Conservation (phyloP, 2,888 invertebrate genomes). For the Leptodirus hochenwartii region DNA sequence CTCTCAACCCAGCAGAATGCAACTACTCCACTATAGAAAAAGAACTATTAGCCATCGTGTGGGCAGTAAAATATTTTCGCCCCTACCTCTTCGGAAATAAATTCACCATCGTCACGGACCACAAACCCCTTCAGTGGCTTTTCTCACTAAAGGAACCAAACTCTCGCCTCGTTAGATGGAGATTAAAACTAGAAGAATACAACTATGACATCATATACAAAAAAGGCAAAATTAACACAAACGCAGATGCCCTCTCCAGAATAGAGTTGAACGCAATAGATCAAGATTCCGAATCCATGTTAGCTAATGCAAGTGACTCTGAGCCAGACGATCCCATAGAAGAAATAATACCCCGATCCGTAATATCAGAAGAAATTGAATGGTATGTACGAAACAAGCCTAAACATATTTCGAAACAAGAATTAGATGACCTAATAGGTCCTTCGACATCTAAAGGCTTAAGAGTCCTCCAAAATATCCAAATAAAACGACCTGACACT, state of each 20-base stretch:
- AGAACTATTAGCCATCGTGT: conserved; percentile 19
- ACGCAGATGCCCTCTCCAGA: conserved; percentile 18
- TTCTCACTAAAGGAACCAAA: conserved; percentile 17
- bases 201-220: conserved; percentile 19
- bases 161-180: conserved; percentile 17
- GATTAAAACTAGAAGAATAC: conserved; percentile 18
- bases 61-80: conserved; percentile 16
- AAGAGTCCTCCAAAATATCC: no score
- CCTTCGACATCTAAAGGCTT: no score
- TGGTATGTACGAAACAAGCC: no score
- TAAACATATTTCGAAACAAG: no score
- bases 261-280: no score
- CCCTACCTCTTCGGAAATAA: conserved; percentile 19
- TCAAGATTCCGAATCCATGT: no score
- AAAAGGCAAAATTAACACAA: conserved; percentile 16
- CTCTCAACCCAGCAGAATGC: conserved; percentile 16
- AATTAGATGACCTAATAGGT: no score
- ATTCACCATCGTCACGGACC: conserved; percentile 20
- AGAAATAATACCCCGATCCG: no score
- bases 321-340: no score
- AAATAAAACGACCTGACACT: no score
- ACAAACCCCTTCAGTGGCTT: conserved; percentile 18
- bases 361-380: no score
- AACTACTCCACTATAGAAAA: conserved; percentile 20
- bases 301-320: no score